Conservation (phyloP, 1,140 invertebrate species). For the Phymastichus coffea region DNA sequence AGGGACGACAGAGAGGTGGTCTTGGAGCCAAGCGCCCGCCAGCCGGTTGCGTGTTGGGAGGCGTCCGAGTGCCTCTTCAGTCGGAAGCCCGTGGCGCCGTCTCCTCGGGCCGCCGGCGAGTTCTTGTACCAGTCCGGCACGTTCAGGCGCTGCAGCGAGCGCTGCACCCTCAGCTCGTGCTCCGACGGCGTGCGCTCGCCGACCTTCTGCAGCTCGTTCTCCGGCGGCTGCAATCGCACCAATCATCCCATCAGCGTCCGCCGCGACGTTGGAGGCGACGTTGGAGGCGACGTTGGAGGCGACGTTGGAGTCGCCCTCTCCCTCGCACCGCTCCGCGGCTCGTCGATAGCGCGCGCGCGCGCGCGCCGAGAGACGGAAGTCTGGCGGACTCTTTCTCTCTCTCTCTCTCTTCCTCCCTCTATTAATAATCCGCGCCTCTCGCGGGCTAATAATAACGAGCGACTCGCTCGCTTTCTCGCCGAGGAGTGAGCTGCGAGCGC, state of each 20-base stretch:
- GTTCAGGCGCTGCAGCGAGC: slow-evolving; percentile 88
- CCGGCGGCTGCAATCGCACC: slow-evolving; percentile 79
- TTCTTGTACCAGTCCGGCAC: slow-evolving; percentile 95
- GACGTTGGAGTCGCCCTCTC: no score
- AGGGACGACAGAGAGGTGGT: slow-evolving; percentile 74
- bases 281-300: neutral
- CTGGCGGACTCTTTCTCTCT: no score
- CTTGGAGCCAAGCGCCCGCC: slow-evolving; percentile 74
- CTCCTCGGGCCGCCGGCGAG: slow-evolving; percentile 64
- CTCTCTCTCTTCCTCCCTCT: no score
- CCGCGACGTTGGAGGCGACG: slow-evolving; percentile 12
- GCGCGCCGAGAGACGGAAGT: no score
- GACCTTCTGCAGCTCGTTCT: slow-evolving; percentile 87
- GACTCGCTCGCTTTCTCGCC: no score
- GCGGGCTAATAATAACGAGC: no score
- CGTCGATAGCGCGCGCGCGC: no score
- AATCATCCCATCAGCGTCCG: no score
- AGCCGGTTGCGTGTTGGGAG: slow-evolving; percentile 61
- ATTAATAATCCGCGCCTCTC: no score
- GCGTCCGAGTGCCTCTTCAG: slow-evolving; percentile 70
- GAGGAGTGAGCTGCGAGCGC: no score
- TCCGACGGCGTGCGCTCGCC: slow-evolving; percentile 78
- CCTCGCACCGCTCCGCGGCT: no score
- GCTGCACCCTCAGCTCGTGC: slow-evolving; percentile 88
- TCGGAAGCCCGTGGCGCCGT: slow-evolving; percentile 65